phyloP scores from a whole-genome alignment of 2,797 vertebrate genomes.

The Moxostoma hubbsi region DNA sequence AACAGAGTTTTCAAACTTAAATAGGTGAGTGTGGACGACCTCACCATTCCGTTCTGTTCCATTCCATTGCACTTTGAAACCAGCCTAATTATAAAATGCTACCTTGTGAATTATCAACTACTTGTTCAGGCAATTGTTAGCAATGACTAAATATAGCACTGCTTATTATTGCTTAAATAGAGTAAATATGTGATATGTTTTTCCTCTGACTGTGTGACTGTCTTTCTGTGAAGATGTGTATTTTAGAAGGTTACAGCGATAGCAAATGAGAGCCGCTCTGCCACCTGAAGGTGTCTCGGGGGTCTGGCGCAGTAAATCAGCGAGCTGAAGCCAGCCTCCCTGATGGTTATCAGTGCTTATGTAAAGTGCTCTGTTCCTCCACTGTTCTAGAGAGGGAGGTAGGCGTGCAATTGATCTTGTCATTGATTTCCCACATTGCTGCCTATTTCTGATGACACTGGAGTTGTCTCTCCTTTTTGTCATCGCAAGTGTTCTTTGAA shows the following conservation, averaged over 20 bases:
- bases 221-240: constrained; percentile 59
- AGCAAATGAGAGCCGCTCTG: constrained; percentile 62
- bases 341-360: constrained; percentile 74
- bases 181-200: constrained; percentile 31
- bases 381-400: constrained; percentile 51
- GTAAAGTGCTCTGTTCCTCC: constrained; percentile 62
- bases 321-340: constrained; percentile 68
- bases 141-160: neutral
- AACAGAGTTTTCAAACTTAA: too few relatives aligned
- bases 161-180: constrained; percentile 36
- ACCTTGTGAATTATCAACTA: too few relatives aligned
- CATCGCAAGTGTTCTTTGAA: constrained; percentile 73
- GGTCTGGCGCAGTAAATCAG: constrained; percentile 69
- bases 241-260: constrained; percentile 67
- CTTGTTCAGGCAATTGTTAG: neutral
- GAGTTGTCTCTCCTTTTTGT: constrained; percentile 75
- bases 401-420: constrained; percentile 70
- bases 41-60: too few relatives aligned
- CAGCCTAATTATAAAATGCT: too few relatives aligned
- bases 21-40: too few relatives aligned
- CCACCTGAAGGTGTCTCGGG: constrained; percentile 68
- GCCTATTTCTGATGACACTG: constrained; percentile 73
- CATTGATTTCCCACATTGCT: constrained; percentile 78
- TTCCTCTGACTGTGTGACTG: constrained; percentile 38
- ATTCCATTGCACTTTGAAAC: too few relatives aligned